Evolutionary conservation across 2,113 vertebrate genomes (phyloP).

Genomic region (Sardina pilchardus): DNA sequence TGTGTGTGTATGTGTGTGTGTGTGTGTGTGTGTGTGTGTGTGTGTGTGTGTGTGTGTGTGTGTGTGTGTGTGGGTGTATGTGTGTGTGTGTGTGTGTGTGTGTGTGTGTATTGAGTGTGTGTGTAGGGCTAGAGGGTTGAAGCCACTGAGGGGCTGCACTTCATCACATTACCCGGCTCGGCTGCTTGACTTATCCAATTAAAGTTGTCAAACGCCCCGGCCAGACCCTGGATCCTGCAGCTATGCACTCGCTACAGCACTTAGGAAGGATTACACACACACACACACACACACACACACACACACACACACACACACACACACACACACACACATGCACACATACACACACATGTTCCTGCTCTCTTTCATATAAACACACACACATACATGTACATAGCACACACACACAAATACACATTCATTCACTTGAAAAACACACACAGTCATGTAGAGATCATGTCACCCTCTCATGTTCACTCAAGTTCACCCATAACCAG

Average conservation of each 20-base stretch:
- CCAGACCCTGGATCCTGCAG: conserved; percentile 41
- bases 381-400: background rate
- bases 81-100: background rate
- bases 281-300: conserved; percentile 2
- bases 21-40: background rate
- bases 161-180: conserved; percentile 69
- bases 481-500: background rate
- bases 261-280: background rate
- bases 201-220: conserved; percentile 59
- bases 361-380: background rate
- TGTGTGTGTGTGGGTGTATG: background rate
- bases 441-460: background rate
- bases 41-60: background rate
- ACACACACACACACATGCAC: background rate
- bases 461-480: background rate
- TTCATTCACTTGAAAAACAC: too few relatives aligned
- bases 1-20: background rate
- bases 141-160: conserved; percentile 48
- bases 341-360: background rate
- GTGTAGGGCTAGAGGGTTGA: background rate
- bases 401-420: background rate
- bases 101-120: background rate
- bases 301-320: background rate
- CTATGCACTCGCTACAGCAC: background rate
- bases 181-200: conserved; percentile 66